phyloP scores from a whole-genome alignment of 2,888 invertebrate species.

The Conistra vaccinii region DNA sequence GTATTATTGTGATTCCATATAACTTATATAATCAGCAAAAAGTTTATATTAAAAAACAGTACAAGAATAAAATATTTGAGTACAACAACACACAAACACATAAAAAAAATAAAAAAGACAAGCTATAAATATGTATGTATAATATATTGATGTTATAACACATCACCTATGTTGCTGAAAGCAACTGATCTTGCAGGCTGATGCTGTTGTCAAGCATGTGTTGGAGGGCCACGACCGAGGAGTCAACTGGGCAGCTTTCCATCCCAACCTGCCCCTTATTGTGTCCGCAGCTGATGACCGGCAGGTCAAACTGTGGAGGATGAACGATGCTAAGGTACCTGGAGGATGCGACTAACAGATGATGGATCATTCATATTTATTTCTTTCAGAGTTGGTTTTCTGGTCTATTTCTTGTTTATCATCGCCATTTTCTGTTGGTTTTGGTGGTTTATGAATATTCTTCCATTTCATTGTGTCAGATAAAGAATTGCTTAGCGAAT shows the following conservation, averaged over 20 bases:
- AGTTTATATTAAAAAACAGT: neutral
- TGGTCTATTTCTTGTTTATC: constrained; percentile 6
- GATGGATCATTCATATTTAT: constrained; percentile 5
- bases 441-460: neutral
- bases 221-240: constrained; percentile 98
- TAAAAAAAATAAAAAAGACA: neutral
- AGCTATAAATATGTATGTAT: constrained; percentile 64
- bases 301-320: constrained; percentile 99
- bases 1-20: neutral
- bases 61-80: neutral
- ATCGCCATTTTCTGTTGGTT: no score
- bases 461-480: neutral
- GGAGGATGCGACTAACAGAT: constrained; percentile 10
- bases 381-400: constrained; percentile 9
- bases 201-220: constrained; percentile 97
- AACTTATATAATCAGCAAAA: neutral
- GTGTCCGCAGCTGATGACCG: constrained; percentile 99
- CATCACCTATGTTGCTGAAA: constrained; percentile 69
- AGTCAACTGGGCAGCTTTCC: constrained; percentile 99
- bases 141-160: constrained; percentile 67
- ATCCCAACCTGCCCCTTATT: constrained; percentile 97
- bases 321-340: constrained; percentile 97
- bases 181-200: constrained; percentile 91
- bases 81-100: neutral
- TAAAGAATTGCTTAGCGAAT: no score